Evolutionary conservation across 2,888 invertebrate species (phyloP).

Genomic region (Sericinus montela): DNA sequence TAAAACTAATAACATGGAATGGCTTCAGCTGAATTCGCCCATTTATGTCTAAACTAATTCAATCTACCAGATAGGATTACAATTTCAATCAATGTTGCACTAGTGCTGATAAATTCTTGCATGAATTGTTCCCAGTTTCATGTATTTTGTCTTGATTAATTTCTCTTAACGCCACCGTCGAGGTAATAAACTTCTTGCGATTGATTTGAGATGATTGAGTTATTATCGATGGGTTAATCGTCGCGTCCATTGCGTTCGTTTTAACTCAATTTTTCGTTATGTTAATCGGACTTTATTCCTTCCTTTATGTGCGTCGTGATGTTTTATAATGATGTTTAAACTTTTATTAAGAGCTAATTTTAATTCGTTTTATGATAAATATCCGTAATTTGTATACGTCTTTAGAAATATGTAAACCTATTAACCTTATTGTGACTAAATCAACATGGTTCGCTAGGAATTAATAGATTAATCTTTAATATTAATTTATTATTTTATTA

Average conservation of each 20-base stretch:
- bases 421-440: too few relatives aligned
- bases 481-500: too few relatives aligned
- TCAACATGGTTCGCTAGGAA: too few relatives aligned
- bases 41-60: background rate
- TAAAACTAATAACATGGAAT: background rate
- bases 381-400: too few relatives aligned
- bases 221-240: slow-evolving; percentile 1
- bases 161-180: background rate
- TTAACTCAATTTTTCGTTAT: too few relatives aligned
- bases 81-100: background rate
- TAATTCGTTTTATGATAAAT: too few relatives aligned
- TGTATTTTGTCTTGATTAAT: background rate
- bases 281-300: too few relatives aligned
- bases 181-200: background rate
- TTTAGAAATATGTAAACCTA: too few relatives aligned
- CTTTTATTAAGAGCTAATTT: too few relatives aligned
- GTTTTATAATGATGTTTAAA: too few relatives aligned
- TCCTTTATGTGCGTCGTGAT: too few relatives aligned
- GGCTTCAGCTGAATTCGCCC: background rate
- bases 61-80: background rate
- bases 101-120: background rate
- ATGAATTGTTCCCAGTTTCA: background rate
- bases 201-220: slow-evolving; percentile 6
- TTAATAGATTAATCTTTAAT: too few relatives aligned
- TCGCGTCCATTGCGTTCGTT: background rate